phyloP scores from a whole-genome alignment of 2,888 invertebrate genomes.

The Agonopterix alstromeriana region DNA sequence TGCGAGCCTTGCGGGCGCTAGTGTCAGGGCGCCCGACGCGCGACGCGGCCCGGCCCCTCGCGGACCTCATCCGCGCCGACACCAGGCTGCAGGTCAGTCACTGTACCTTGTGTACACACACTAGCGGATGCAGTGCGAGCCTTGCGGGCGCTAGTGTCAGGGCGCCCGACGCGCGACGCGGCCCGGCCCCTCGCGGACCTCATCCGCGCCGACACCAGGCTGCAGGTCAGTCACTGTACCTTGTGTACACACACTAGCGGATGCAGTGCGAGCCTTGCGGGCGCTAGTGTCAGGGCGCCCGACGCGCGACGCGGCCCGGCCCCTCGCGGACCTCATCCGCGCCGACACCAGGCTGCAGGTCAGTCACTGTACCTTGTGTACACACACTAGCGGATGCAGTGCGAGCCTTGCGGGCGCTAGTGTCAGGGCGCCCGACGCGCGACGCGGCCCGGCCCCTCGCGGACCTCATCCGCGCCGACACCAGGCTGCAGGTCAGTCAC shows the following conservation, averaged over 20 bases:
- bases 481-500: slow-evolving; percentile 47
- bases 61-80: slow-evolving; percentile 70
- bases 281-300: slow-evolving; percentile 71
- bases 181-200: slow-evolving; percentile 76
- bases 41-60: slow-evolving; percentile 78
- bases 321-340: slow-evolving; percentile 71
- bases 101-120: no score
- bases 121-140: slow-evolving; percentile 79
- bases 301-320: slow-evolving; percentile 82
- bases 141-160: slow-evolving; percentile 59
- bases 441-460: no score
- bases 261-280: slow-evolving; percentile 77
- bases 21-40: slow-evolving; percentile 79
- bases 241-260: slow-evolving; percentile 72
- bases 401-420: slow-evolving; percentile 57
- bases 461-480: slow-evolving; percentile 71
- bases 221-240: no score
- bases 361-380: no score
- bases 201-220: slow-evolving; percentile 53
- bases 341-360: slow-evolving; percentile 55
- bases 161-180: slow-evolving; percentile 81
- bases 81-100: no score
- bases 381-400: no score
- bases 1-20: slow-evolving; percentile 69
- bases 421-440: no score